Evolutionary conservation across 2,888 invertebrate species (phyloP), one percentile per base, ranked within the genome.

Genomic region (Ischnus inquisitorius): DNA sequence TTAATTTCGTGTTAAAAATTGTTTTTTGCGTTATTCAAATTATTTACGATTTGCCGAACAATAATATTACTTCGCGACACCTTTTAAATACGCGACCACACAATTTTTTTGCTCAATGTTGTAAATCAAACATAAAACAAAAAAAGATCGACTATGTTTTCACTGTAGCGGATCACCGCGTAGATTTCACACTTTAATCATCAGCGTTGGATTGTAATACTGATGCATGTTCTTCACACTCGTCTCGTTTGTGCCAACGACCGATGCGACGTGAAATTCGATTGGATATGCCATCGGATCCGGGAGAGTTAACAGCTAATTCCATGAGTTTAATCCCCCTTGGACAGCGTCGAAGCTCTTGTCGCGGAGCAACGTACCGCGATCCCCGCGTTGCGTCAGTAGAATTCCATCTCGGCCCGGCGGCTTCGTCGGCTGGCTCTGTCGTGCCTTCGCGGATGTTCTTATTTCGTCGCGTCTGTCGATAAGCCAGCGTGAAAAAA

Each of bases 401-500:
- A 57, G 57, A 22, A 57, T 57, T 57, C 25, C 25, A 22, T 25
- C 4, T 57, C 57, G 57, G 14, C 14, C 12, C 25, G 22, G 57
- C 25, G 28, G n/a, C 46, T 14, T 46, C n/a, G n/a, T n/a, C n/a
- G n/a, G n/a, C n/a, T n/a, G n/a, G n/a, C n/a, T n/a, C n/a, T 34
- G 34, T 34, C 34, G 34, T 34, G 4, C 34, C 34, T 6, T 34
- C 34, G 34, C 34, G 8, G 34, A 34, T 34, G 34, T 34, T 34
- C 34, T 34, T 34, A 34, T 54, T 54, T 54, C 22, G 54, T 19
- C 19, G 22, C 19, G 22, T 19, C 19, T 16, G 10, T 22, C 54
- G n/a, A 14, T 46, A 46, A 3, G 10, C 12, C 46, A 28, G 51
- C 34, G 67, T 25, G 54, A 60, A 74, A 83, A 78, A 76, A 60